Evolutionary conservation across 2,888 invertebrate genomes (phyloP), one percentile per base, ranked within the genome.

Genomic region (Caenorhabditis sp.): DNA sequence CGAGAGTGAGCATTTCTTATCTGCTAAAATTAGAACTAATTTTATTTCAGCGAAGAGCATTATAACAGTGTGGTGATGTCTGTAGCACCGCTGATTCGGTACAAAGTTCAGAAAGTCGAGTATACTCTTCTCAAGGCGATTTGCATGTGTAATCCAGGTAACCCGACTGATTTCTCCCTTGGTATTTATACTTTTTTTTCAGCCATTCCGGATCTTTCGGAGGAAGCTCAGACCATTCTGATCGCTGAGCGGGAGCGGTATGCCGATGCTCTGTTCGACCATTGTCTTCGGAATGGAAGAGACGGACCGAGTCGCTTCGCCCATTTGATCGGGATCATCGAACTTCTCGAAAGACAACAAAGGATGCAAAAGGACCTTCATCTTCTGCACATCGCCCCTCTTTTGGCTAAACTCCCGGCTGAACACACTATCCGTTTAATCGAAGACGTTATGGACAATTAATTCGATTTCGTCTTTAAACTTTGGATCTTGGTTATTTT

Each of bases 91-190:
- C 24, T 78, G 11, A 70, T 70, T 24, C 35, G 78, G 0, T 58
- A 60, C n/a, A 20, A 65, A 15, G 60, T 78, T 1, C 20, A 26
- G 2, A 3, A 35, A 15, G 40, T 51, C 4, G 69, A 69, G 40
- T 78, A 58, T 32, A 9, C 70, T 4, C 26, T 78, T 0, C 50
- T 78, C 11, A 78, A 78, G 24, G 58, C 64, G 0, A 58, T 78
- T 0, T 70, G 55, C 26, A 8, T 62, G 13, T 71, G 71, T 24
- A 71, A 71, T 62, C 32, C 71, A 55, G 71, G 71, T 62, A 37
- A 24, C n/a, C n/a, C n/a, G n/a, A n/a, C n/a, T n/a, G n/a, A n/a
- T n/a, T n/a, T n/a, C n/a, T n/a, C n/a, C n/a, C n/a, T n/a, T n/a
- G n/a, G n/a, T n/a, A n/a, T n/a, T n/a, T n/a, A n/a, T n/a, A n/a